Percentiles rank a stretch among this genome's conserved stretches.
Conservation (phyloP, 2,113 vertebrate genomes). For the Egretta garzetta region DNA sequence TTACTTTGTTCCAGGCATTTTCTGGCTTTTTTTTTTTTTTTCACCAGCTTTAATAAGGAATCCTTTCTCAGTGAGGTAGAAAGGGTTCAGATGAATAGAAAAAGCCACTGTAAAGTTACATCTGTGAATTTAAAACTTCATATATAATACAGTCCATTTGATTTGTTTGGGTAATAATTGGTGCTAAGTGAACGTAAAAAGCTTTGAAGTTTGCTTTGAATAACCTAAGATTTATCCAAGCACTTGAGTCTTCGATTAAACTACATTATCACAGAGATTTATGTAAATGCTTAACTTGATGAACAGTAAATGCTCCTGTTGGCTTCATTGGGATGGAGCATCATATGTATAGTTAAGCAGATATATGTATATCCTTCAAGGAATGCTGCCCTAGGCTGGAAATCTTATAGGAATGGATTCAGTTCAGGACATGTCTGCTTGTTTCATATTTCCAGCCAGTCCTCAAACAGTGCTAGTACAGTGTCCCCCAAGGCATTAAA, state of each 20-base stretch:
- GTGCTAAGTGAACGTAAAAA: background rate
- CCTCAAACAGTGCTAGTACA: background rate
- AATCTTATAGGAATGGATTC: constrained; percentile 51
- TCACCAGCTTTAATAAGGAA: constrained; percentile 72
- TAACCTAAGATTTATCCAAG: constrained; percentile 35
- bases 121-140: background rate
- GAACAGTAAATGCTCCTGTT: constrained; percentile 37
- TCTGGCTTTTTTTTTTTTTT: constrained; percentile 55
- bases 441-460: constrained; percentile 52
- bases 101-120: background rate
- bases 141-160: background rate
- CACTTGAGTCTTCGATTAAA: constrained; percentile 15
- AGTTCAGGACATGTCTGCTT: constrained; percentile 52
- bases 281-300: constrained; percentile 50
- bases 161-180: constrained; percentile 47
- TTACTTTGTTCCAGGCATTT: constrained; percentile 81
- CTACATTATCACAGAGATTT: constrained; percentile 54
- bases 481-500: constrained; percentile 2
- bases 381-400: constrained; percentile 60
- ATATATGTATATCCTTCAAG: constrained; percentile 44
- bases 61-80: constrained; percentile 52
- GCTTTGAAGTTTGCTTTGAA: constrained; percentile 55
- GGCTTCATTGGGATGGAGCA: constrained; percentile 3
- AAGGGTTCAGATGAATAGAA: constrained; percentile 40
- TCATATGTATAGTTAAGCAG: background rate